Conservation (phyloP, 1,140 invertebrate genomes). For the Eumeta japonica region DNA sequence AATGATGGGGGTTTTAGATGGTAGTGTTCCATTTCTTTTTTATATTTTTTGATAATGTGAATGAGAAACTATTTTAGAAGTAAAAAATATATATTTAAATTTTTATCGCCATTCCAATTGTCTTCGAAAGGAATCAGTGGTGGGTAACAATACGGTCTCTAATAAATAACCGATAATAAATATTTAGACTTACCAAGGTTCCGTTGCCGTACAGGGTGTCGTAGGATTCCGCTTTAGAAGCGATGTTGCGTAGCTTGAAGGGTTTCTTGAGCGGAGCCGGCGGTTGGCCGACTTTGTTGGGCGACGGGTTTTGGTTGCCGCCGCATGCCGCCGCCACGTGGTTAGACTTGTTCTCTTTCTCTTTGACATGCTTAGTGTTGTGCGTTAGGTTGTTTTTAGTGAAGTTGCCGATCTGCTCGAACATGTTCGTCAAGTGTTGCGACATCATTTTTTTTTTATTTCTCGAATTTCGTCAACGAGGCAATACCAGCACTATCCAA, state of each 20-base stretch:
- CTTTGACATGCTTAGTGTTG: slow-evolving; percentile 40
- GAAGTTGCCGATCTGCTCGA: slow-evolving; percentile 56
- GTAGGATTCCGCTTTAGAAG: slow-evolving; percentile 43
- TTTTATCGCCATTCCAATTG: too few relatives aligned
- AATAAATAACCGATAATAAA: too few relatives aligned
- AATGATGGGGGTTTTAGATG: too few relatives aligned
- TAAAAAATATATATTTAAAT: too few relatives aligned
- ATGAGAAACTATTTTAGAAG: too few relatives aligned
- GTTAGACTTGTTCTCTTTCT: slow-evolving; percentile 40
- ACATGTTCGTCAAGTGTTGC: slow-evolving; percentile 52
- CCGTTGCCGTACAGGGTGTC: slow-evolving; percentile 45
- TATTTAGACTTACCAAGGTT: slow-evolving; percentile 39
- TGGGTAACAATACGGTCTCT: too few relatives aligned
- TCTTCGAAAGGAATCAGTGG: too few relatives aligned
- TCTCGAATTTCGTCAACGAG: too few relatives aligned
- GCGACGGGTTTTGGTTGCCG: slow-evolving; percentile 28
- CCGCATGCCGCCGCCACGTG: slow-evolving; percentile 22
- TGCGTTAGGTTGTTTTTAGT: slow-evolving; percentile 54
- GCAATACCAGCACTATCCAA: too few relatives aligned
- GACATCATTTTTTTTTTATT: slow-evolving; percentile 59
- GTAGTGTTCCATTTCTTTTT: too few relatives aligned
- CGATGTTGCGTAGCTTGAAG: slow-evolving; percentile 46
- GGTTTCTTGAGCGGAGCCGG: slow-evolving; percentile 48
- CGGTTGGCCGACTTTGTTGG: slow-evolving; percentile 20
- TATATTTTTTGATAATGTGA: too few relatives aligned